Percentiles rank a stretch among this genome's conserved stretches.
phyloP scores from a whole-genome alignment of 2,797 vertebrate species.

The Aeoliscus strigatus region DNA sequence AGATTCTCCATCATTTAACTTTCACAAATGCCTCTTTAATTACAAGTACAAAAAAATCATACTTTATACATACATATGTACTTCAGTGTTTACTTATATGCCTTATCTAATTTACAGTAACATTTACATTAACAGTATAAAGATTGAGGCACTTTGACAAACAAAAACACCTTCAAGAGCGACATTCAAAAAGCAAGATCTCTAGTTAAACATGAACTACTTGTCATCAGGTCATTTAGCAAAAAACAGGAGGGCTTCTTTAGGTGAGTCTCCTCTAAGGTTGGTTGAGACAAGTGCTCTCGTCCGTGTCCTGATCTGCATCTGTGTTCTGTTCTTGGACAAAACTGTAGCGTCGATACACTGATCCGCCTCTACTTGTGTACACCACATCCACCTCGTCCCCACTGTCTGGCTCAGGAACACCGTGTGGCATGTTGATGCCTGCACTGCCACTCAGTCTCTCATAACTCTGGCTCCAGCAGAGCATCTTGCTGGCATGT shows the following conservation, averaged over 20 bases:
- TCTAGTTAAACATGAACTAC: conserved; percentile 13
- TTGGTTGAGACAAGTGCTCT: conserved; percentile 54
- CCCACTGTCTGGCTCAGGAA: conserved; percentile 67
- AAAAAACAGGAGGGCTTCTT: no score
- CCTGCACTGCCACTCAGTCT: conserved; percentile 67
- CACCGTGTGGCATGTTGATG: conserved; percentile 68
- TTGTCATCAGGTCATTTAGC: conserved; percentile 5
- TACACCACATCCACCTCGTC: conserved; percentile 81
- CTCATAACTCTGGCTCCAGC: conserved; percentile 79
- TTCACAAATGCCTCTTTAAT: conserved; percentile 31
- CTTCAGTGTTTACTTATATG: conserved; percentile 17
- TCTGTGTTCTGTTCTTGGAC: conserved; percentile 67
- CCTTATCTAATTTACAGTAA: conserved; percentile 21
- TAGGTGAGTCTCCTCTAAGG: conserved; percentile 39
- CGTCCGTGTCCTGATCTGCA: conserved; percentile 51
- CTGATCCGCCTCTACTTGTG: conserved; percentile 71
- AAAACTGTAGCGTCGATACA: conserved; percentile 68
- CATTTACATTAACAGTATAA: conserved; percentile 19
- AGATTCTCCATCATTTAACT: conserved; percentile 5
- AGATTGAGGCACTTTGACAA: conserved; percentile 48
- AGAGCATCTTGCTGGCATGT: conserved; percentile 68
- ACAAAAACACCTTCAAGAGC: conserved; percentile 18
- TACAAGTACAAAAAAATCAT: conserved; percentile 11
- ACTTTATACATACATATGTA: conserved; percentile 11
- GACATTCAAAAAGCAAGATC: neutral